Conservation (phyloP, 1,140 invertebrate species). For the Sarcophaga peregrina region DNA sequence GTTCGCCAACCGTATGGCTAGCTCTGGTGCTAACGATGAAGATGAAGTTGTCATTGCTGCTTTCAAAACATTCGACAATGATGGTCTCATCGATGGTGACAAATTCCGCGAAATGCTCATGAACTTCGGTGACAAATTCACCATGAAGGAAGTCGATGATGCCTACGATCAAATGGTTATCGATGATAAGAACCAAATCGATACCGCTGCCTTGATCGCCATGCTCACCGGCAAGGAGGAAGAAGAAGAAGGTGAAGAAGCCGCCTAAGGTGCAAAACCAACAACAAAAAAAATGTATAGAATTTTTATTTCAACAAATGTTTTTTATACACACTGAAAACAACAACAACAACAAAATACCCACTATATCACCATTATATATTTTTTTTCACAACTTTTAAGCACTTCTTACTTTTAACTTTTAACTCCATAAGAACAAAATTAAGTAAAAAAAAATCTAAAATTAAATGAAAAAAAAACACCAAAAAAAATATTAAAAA, state of each 20-base stretch:
- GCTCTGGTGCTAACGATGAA: slow-evolving; percentile 84
- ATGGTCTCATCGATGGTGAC: slow-evolving; percentile 88
- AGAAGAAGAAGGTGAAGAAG: slow-evolving; percentile 77
- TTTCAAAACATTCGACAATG: slow-evolving; percentile 94
- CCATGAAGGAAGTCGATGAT: slow-evolving; percentile 90
- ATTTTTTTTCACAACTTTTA: slow-evolving; percentile 26
- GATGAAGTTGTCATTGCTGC: slow-evolving; percentile 94
- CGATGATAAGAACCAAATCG: slow-evolving; percentile 91
- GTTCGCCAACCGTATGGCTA: slow-evolving; percentile 89
- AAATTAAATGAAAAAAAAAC: slow-evolving; percentile 53
- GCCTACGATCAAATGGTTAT: slow-evolving; percentile 96
- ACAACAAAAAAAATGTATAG: slow-evolving; percentile 11
- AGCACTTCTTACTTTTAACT: slow-evolving; percentile 57
- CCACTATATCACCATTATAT: slow-evolving; percentile 45
- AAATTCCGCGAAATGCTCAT: slow-evolving; percentile 92
- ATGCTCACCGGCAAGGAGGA: slow-evolving; percentile 86
- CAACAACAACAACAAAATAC: background rate
- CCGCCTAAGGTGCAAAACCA: slow-evolving; percentile 55
- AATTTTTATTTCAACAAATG: background rate
- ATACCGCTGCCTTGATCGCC: slow-evolving; percentile 87
- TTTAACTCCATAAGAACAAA: slow-evolving; percentile 54
- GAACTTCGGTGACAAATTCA: slow-evolving; percentile 98
- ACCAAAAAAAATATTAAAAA: slow-evolving; percentile 58
- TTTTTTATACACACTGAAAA: slow-evolving; percentile 17
- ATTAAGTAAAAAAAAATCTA: slow-evolving; percentile 55